Evolutionary conservation across 2,797 vertebrate genomes (phyloP).

Genomic region (Pantherophis vulpinus): DNA sequence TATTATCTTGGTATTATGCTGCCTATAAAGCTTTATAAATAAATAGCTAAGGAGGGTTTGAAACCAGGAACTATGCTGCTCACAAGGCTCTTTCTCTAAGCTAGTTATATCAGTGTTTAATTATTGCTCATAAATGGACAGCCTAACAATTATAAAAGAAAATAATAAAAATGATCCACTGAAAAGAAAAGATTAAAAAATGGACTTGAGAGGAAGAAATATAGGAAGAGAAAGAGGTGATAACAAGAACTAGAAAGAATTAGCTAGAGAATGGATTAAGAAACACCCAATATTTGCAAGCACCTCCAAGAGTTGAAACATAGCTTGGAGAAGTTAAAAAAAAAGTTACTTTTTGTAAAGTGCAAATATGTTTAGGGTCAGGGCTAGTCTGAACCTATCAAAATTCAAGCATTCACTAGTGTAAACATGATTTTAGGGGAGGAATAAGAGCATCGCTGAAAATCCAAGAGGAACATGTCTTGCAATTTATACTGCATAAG

Average conservation of each 20-base stretch:
- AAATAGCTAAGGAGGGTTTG: not conserved
- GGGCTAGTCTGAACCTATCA: not conserved
- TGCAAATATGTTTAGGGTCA: not conserved
- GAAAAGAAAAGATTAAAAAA: not conserved
- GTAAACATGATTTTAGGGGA: not conserved
- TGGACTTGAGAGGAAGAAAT: not conserved
- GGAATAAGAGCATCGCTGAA: not conserved
- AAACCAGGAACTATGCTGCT: not conserved
- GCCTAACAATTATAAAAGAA: not conserved
- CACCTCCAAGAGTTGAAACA: no score
- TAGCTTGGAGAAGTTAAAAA: not conserved
- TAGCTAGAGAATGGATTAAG: not conserved
- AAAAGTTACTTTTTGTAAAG: not conserved
- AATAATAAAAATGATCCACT: not conserved
- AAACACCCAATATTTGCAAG: not conserved
- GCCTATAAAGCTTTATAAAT: not conserved
- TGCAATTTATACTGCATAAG: not conserved
- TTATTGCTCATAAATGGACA: not conserved
- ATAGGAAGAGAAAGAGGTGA: no score
- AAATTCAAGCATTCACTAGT: not conserved
- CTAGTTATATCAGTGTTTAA: not conserved
- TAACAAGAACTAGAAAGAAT: no score
- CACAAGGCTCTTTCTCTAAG: not conserved
- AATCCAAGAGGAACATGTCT: not conserved
- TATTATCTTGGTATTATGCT: not conserved